A percentile compares a stretch with the other conserved stretches of the same genome.
Evolutionary conservation across 2,888 invertebrate species (phyloP).

Genomic region (Pachliopta kotzebuea): DNA sequence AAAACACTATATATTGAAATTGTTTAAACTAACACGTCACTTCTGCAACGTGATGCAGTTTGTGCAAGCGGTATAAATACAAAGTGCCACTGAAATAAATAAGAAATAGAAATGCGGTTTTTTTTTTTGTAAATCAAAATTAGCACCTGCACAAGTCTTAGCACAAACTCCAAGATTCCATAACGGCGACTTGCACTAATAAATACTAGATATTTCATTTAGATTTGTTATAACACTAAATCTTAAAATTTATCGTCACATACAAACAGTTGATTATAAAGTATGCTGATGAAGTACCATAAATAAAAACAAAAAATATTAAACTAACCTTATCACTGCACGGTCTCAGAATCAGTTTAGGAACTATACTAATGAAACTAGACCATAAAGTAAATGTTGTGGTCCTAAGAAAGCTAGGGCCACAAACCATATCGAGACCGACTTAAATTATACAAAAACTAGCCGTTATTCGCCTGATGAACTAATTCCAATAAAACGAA

Average conservation of each 20-base stretch:
- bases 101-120: constrained; percentile 13
- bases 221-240: constrained; percentile 2
- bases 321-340: too few species aligned
- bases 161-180: constrained; percentile 6
- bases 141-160: constrained; percentile 26
- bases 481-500: constrained; percentile 32
- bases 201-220: constrained; percentile 21
- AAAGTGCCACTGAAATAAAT: constrained; percentile 25
- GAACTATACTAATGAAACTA: constrained; percentile 36
- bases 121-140: not conserved
- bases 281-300: too few species aligned
- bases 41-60: constrained; percentile 9
- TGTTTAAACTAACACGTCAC: constrained; percentile 21
- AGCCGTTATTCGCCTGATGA: too few species aligned
- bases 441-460: too few species aligned
- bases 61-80: constrained; percentile 23
- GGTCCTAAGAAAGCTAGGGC: too few species aligned
- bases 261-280: too few species aligned
- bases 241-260: not conserved
- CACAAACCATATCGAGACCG: too few species aligned
- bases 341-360: constrained; percentile 32
- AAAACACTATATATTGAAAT: constrained; percentile 21
- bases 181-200: constrained; percentile 16
- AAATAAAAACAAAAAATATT: too few species aligned
- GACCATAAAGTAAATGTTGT: not conserved